phyloP scores from a whole-genome alignment of 2,888 invertebrate species.

The Acrobasis repandana region DNA sequence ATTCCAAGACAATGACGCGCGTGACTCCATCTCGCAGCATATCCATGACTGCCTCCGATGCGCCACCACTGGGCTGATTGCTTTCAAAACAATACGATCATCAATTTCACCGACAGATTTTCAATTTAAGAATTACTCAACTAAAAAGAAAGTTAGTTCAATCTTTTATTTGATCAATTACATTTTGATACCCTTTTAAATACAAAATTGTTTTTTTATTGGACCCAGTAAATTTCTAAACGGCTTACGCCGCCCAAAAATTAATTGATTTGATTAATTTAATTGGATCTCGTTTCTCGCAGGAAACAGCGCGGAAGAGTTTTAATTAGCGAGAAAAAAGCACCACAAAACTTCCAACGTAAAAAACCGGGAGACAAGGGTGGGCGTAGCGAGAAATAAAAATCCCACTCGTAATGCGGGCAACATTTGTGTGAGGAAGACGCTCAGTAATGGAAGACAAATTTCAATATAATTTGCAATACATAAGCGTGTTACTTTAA shows the following conservation, averaged over 20 bases:
- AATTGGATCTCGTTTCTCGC: slow-evolving; percentile 79
- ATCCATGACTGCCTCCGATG: too few relatives aligned
- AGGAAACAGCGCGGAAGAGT: slow-evolving; percentile 83
- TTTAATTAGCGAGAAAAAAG: slow-evolving; percentile 82
- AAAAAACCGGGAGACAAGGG: slow-evolving; percentile 81
- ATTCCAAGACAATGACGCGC: slow-evolving; percentile 58
- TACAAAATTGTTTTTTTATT: slow-evolving; percentile 67
- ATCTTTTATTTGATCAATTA: slow-evolving; percentile 71
- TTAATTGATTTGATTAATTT: too few relatives aligned
- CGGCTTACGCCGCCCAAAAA: slow-evolving; percentile 78
- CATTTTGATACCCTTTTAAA: slow-evolving; percentile 67
- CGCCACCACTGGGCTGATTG: slow-evolving; percentile 34
- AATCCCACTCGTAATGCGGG: slow-evolving; percentile 81
- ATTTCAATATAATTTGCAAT: slow-evolving; percentile 84
- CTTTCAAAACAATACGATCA: slow-evolving; percentile 36
- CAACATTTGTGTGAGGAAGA: slow-evolving; percentile 83
- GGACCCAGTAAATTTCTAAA: slow-evolving; percentile 73
- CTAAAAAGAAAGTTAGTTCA: slow-evolving; percentile 43
- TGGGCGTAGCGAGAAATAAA: slow-evolving; percentile 78
- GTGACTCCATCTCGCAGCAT: slow-evolving; percentile 58
- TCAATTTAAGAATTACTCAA: slow-evolving; percentile 6
- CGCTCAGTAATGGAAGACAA: slow-evolving; percentile 83
- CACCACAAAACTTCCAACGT: slow-evolving; percentile 78
- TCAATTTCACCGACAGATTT: slow-evolving; percentile 40
- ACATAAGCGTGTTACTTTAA: slow-evolving; percentile 84